Evolutionary conservation across 2,888 invertebrate species (phyloP).

Genomic region (Alcis repandata): DNA sequence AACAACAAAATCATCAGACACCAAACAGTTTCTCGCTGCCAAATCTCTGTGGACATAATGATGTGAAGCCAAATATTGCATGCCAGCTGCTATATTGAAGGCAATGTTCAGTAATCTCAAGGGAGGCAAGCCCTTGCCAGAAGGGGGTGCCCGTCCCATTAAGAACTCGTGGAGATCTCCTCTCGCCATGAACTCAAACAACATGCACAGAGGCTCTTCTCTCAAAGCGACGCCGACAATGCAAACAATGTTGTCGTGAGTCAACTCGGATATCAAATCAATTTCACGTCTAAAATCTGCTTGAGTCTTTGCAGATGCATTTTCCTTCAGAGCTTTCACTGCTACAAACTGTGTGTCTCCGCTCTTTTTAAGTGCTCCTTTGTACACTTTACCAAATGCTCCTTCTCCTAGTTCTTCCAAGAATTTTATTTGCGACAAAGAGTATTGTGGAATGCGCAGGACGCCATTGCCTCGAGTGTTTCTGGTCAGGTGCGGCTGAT

Average conservation of each 20-base stretch:
- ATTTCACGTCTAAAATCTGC: conserved; percentile 97
- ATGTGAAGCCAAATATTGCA: conserved; percentile 95
- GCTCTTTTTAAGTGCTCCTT: conserved; percentile 93
- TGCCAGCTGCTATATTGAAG: conserved; percentile 93
- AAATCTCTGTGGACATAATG: conserved; percentile 99
- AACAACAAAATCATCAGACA: conserved; percentile 96
- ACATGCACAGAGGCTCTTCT: conserved; percentile 96
- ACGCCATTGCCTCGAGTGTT: conserved; percentile 83
- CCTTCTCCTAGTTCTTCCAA: conserved; percentile 98
- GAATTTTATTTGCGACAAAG: conserved; percentile 93
- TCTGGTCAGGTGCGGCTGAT: conserved; percentile 78
- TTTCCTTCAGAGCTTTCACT: conserved; percentile 97
- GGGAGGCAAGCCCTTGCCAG: conserved; percentile 92
- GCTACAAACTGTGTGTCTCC: conserved; percentile 93
- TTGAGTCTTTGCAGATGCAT: conserved; percentile 95
- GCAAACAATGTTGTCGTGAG: conserved; percentile 98
- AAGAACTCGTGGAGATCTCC: conserved; percentile 99
- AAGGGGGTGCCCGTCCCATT: conserved; percentile 95
- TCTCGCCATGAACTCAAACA: conserved; percentile 99
- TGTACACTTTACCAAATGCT: conserved; percentile 98
- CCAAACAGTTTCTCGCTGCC: conserved; percentile 98
- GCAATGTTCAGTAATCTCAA: conserved; percentile 96
- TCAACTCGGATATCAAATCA: conserved; percentile 96
- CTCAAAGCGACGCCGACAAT: conserved; percentile 96
- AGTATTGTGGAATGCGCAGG: conserved; percentile 93